Evolutionary conservation across 1,140 invertebrate species (phyloP), one percentile per base, ranked within the genome.

Genomic region (Carcinoscorpius rotundicauda): DNA sequence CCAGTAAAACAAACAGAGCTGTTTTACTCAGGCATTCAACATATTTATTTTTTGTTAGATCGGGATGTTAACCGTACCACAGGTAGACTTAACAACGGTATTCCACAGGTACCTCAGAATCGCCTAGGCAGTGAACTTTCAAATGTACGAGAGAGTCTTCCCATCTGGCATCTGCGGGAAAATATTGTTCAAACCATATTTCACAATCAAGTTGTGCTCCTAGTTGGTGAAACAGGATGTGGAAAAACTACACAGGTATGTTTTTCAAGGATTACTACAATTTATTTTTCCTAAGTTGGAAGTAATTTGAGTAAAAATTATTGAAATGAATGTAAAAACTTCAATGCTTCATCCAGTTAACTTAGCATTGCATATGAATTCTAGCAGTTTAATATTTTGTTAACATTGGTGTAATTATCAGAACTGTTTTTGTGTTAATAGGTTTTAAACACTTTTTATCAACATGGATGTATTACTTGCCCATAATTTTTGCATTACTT

Each of bases 211-310:
- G 87, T 96, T 3, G 81, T 93, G 53, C 86, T 96, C 49, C 89
- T 97, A 63, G 82, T 87, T 58, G 93, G 93, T 63, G 93, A 93
- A 70, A 97, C 93, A 1, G 93, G 93, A 29, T 95, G 91, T 73
- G 93, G 93, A 69, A 84, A 85, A 77, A 84, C 83, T 6, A 84
- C 83, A 52, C 82, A 84, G 74, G 81, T 82, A 58, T 93, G 91
- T 29, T 29, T 29, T 29, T 29, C 0, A 29, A 29, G 2, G 29
- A 29, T 29, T 29, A 29, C 29, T 2, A 29, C 29, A 29, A 29
- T 29, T 29, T 29, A 29, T 29, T 29, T 29, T 29, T 29, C 29
- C 29, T 29, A 29, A 29, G 29, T 29, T 29, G 29, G 29, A 29
- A 29, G 29, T 29, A 29, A 29, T 29, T 29, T 29, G 29, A 29